phyloP scores from a whole-genome alignment of 2,888 invertebrate genomes.

The Drosophila colorata region DNA sequence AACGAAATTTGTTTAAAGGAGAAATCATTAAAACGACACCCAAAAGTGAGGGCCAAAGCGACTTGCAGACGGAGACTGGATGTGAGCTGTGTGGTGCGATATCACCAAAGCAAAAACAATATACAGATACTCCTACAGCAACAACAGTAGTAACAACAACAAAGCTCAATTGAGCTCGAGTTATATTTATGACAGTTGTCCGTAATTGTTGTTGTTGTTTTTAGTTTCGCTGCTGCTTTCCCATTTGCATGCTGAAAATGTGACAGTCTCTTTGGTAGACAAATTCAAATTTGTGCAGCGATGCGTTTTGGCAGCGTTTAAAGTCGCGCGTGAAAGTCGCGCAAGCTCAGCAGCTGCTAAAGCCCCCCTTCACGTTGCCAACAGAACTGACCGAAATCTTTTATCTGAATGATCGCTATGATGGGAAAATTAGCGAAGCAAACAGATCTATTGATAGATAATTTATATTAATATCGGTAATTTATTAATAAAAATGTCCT shows the following conservation, averaged over 20 bases:
- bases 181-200: slow-evolving; percentile 78
- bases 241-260: slow-evolving; percentile 57
- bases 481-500: too few species aligned
- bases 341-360: slow-evolving; percentile 4
- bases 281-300: slow-evolving; percentile 78
- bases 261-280: slow-evolving; percentile 46
- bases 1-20: slow-evolving; percentile 69
- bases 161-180: slow-evolving; percentile 72
- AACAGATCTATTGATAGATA: too few species aligned
- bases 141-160: slow-evolving; percentile 20
- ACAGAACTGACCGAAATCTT: not conserved
- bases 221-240: slow-evolving; percentile 56
- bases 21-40: slow-evolving; percentile 65
- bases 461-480: too few species aligned
- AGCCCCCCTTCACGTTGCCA: too few species aligned
- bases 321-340: slow-evolving; percentile 75
- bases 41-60: slow-evolving; percentile 18
- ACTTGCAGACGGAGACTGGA: slow-evolving; percentile 13
- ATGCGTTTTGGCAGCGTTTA: slow-evolving; percentile 74
- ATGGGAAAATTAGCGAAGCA: too few species aligned
- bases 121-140: slow-evolving; percentile 14
- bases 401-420: not conserved
- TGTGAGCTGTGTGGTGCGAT: slow-evolving; percentile 19
- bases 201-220: slow-evolving; percentile 35
- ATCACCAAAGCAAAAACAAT: slow-evolving; percentile 23